Percentiles rank a stretch among this genome's conserved stretches.
These are phyloP conservation scores for Cyrtodaria siliqua DNA, from an alignment of 2,888 invertebrate species.

Conservation along the genomic window DNA sequence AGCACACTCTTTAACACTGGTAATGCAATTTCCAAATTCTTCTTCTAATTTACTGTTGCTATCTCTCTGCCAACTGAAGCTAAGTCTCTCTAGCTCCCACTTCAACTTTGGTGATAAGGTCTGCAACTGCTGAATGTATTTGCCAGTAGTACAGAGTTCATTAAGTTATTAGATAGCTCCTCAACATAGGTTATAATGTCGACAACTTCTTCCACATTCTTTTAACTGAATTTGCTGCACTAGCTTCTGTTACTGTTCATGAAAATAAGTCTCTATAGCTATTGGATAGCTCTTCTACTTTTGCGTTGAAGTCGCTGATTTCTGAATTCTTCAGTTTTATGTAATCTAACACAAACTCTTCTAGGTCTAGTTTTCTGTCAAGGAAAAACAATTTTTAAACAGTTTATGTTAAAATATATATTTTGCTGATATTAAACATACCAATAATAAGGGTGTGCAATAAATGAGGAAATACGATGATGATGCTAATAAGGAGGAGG, in stretches of 20 bases:
- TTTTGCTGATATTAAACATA: not conserved
- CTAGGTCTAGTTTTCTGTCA: slow-evolving; percentile 67
- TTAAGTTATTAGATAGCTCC: too few species aligned
- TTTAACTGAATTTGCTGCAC: too few species aligned
- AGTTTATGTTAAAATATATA: not conserved
- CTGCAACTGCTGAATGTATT: too few species aligned
- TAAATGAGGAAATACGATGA: not conserved
- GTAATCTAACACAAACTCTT: slow-evolving; percentile 75
- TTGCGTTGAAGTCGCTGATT: slow-evolving; percentile 75
- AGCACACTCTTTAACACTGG: too few species aligned
- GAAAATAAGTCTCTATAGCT: slow-evolving; percentile 77
- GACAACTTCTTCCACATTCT: too few species aligned
- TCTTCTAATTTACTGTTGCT: too few species aligned
- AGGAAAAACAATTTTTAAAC: not conserved
- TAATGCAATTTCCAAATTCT: too few species aligned
- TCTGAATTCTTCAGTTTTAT: slow-evolving; percentile 74
- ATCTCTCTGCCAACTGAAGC: too few species aligned
- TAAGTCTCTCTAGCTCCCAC: too few species aligned
- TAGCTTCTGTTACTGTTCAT: slow-evolving; percentile 9
- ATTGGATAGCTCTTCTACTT: slow-evolving; percentile 68
- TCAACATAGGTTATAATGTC: too few species aligned
- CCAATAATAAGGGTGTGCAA: not conserved
- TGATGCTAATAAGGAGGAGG: not conserved
- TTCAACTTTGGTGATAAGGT: too few species aligned
- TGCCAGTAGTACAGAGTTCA: too few species aligned